A percentile compares a stretch with the other conserved stretches of the same genome.
Evolutionary conservation across 2,113 vertebrate species (phyloP).

Genomic region (Myanophis thanlyinensis): DNA sequence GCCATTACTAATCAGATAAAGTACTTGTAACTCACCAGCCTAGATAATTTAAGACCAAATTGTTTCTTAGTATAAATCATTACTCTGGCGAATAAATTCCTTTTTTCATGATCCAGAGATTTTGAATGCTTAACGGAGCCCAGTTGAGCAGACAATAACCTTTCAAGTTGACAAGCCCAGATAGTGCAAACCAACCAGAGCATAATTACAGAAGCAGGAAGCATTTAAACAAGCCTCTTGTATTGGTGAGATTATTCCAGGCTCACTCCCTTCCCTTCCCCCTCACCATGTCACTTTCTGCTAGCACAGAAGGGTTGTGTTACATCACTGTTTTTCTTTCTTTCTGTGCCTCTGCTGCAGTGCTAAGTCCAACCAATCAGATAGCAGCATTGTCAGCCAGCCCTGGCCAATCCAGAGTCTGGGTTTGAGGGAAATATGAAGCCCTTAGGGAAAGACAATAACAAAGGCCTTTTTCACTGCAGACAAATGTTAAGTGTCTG

Average conservation of each 20-base stretch:
- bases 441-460: constrained; percentile 69
- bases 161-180: constrained; percentile 19
- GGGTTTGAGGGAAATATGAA: constrained; percentile 60
- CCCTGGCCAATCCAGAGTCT: constrained; percentile 57
- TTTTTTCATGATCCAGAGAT: neutral
- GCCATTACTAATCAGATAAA: neutral
- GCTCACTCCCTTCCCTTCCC: neutral
- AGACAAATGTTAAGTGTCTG: constrained; percentile 77
- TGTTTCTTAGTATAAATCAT: neutral
- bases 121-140: neutral
- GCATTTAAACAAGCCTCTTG: constrained; percentile 3
- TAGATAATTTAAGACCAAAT: neutral
- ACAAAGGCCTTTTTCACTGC: constrained; percentile 77
- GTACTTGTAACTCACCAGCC: neutral
- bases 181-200: constrained; percentile 26
- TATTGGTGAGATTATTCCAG: neutral
- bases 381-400: constrained; percentile 25
- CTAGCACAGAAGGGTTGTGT: neutral
- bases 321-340: neutral
- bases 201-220: constrained; percentile 18
- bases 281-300: neutral
- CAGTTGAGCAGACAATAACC: neutral
- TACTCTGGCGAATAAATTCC: neutral
- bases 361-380: constrained; percentile 59
- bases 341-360: constrained; percentile 27